These are phyloP conservation scores for Pao palembangensis DNA, from an alignment of 2,113 vertebrate genomes.

Conservation along the genomic window DNA sequence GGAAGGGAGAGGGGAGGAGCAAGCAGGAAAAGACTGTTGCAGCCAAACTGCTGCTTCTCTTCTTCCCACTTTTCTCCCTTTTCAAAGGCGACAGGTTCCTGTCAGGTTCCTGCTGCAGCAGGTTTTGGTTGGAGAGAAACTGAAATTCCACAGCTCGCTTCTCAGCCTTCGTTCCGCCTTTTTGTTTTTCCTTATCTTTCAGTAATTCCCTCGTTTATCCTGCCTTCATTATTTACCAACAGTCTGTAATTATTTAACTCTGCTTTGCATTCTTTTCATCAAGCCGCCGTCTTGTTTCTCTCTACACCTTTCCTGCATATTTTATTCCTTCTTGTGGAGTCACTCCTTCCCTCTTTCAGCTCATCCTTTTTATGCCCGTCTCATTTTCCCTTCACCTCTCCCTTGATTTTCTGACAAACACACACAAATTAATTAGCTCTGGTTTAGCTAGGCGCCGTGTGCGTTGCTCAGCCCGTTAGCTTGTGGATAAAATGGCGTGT, in stretches of 20 bases:
- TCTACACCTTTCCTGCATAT: neutral
- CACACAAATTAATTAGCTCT: constrained; percentile 67
- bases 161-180: constrained; percentile 14
- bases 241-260: constrained; percentile 36
- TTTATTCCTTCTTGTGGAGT: neutral
- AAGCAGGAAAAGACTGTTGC: too few species aligned
- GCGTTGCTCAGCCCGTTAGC: constrained; percentile 38
- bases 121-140: neutral
- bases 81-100: neutral
- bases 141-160: too few species aligned
- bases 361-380: constrained; percentile 12
- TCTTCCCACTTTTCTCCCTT: too few species aligned
- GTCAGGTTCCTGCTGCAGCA: neutral
- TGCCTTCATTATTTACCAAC: constrained; percentile 51
- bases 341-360: neutral
- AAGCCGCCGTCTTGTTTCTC: neutral
- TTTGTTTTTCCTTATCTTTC: constrained; percentile 44
- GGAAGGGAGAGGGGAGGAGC: neutral
- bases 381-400: constrained; percentile 30
- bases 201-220: constrained; percentile 41
- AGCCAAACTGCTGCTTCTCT: too few species aligned
- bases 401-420: constrained; percentile 27
- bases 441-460: constrained; percentile 53
- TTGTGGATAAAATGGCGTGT: constrained; percentile 43
- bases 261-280: constrained; percentile 34